These are phyloP conservation scores for Python bivittatus DNA, from an alignment of 2,113 vertebrate species.

Conservation along the genomic window DNA sequence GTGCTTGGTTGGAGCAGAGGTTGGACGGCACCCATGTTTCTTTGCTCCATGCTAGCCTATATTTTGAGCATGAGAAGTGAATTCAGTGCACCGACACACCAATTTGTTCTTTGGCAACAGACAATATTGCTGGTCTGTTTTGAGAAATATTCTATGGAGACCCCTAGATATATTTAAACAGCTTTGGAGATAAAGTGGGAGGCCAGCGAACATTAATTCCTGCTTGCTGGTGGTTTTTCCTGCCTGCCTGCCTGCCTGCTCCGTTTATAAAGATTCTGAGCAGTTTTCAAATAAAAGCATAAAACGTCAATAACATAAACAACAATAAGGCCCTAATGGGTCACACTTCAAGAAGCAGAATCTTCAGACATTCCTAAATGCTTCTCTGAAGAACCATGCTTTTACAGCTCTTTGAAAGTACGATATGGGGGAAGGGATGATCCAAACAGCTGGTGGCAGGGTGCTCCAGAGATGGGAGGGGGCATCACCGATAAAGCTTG, in stretches of 20 bases:
- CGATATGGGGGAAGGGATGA: background rate
- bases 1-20: conserved; percentile 6
- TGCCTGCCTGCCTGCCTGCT: background rate
- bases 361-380: background rate
- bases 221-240: conserved; percentile 56
- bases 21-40: background rate
- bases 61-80: conserved; percentile 9
- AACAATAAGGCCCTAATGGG: background rate
- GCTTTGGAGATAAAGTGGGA: conserved; percentile 41
- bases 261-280: background rate
- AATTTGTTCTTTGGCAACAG: conserved; percentile 31
- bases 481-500: background rate
- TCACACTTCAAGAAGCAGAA: background rate
- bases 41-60: background rate
- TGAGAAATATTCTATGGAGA: conserved; percentile 5
- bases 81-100: background rate
- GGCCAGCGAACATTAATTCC: conserved; percentile 54
- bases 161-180: conserved; percentile 42
- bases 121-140: background rate
- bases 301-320: background rate
- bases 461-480: background rate
- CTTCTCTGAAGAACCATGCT: background rate
- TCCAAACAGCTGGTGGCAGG: background rate
- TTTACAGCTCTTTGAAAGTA: background rate
- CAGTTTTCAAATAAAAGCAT: background rate